Base-by-base conservation (phyloP, 1,140 invertebrate species). In the Apolygus lucorum region DNA sequence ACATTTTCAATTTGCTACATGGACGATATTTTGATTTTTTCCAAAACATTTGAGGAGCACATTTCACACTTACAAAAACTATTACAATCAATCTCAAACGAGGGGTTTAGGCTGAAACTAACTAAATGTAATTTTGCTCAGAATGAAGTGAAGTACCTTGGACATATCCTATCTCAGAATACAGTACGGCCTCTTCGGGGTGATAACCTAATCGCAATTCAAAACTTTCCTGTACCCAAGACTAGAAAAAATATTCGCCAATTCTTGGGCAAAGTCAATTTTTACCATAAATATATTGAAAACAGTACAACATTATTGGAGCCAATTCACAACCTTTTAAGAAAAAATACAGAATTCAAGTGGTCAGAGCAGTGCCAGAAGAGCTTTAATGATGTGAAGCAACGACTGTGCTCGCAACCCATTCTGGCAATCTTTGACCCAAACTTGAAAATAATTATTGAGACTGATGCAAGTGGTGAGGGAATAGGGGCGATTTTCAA, bases 1-100 rank as follows among this genome's bases (percentile, higher is more conserved):
- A 78, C 64, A 78, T 79, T 69, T 81, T 80, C 80, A 79, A 79
- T 81, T 73, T 80, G 79, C 78, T 63, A 71, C 63, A 72, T 73
- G 22, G 76, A 73, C 29, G 68, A 72, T 72, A 75, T 74, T 71
- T 63, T 77, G 68, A 71, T 74, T 72, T 69, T 68, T 65, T 71
- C 73, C 34, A 34, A 69, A 68, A 67, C 72, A 17, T 77, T 72
- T 42, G 52, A 72, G 34, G 72, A 76, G 70, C 74, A 76, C 49
- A 28, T 74, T 11, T 13, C 62, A 1, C 72, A 72, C 62, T 52
- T 72, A 14, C 28, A 71, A 29, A 2, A 22, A 63, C 28, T 73
- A 70, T 42, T 74, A 14, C 27, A 69, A 25, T 69, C 67, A 59
- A 70, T 72, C 28, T 74, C 64, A 63, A 74, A 52, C 63, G 75